These are phyloP conservation scores for Onychomys leucogaster DNA, from an alignment of 2,797 vertebrate species.

Conservation along the genomic window DNA sequence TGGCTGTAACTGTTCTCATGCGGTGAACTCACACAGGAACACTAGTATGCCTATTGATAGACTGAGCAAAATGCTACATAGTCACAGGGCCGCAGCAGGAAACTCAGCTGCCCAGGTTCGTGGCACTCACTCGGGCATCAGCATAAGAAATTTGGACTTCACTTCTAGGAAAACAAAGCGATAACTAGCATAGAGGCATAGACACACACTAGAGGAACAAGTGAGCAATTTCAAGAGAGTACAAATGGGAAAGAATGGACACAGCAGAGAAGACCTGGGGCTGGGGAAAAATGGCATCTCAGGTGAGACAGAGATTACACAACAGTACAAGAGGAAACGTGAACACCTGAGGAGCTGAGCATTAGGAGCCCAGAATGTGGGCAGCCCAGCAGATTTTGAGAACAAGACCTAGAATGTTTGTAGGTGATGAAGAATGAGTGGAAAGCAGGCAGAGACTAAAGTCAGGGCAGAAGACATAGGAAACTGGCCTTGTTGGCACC, in stretches of 20 bases:
- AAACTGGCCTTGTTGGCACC: not conserved
- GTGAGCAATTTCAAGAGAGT: not conserved
- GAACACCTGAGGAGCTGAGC: not conserved
- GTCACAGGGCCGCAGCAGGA: not conserved
- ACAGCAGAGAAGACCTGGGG: not conserved
- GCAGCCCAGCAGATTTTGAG: not conserved
- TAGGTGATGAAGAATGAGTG: not conserved
- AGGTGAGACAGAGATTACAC: not conserved
- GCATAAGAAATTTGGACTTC: not conserved
- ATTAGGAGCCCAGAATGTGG: not conserved
- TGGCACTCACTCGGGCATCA: not conserved
- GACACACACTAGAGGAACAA: not conserved
- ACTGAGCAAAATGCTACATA: not conserved
- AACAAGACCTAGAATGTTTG: not conserved
- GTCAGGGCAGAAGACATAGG: not conserved
- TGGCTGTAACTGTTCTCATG: not conserved
- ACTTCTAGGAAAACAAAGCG: not conserved
- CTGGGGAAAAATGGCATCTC: not conserved
- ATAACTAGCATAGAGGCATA: not conserved
- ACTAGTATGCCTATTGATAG: not conserved
- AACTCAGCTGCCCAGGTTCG: rapidly evolving
- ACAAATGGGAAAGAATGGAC: not conserved
- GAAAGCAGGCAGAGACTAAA: not conserved
- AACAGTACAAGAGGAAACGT: not conserved
- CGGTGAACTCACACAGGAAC: not conserved